Evolutionary conservation across 1,140 invertebrate genomes (phyloP).

Genomic region (Cephus cinctus): DNA sequence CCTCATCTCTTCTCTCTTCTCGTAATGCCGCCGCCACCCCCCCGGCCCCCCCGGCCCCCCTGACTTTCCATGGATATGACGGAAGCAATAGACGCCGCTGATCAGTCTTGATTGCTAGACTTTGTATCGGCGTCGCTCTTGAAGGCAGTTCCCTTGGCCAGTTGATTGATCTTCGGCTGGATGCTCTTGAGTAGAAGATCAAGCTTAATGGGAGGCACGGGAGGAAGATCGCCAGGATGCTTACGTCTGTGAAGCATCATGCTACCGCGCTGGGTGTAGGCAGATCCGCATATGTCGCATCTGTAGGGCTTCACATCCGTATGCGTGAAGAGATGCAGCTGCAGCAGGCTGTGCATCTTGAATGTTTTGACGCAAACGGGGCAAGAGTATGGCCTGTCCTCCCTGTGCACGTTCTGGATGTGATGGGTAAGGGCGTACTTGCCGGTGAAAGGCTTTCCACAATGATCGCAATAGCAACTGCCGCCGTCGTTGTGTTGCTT

Average conservation of each 20-base stretch:
- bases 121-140: too few relatives aligned
- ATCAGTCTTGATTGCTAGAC: too few relatives aligned
- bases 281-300: conserved; percentile 59
- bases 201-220: background rate
- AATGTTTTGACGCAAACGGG: conserved; percentile 69
- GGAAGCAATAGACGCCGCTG: too few relatives aligned
- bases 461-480: conserved; percentile 71
- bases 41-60: too few relatives aligned
- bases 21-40: too few relatives aligned
- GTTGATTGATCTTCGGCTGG: background rate
- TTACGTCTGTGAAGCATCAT: conserved; percentile 50
- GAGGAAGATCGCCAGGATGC: conserved; percentile 27
- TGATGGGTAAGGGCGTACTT: conserved; percentile 49
- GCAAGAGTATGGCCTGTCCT: conserved; percentile 70
- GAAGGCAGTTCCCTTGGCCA: background rate
- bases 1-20: too few relatives aligned
- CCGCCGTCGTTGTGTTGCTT: conserved; percentile 34
- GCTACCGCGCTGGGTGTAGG: conserved; percentile 47
- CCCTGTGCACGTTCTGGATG: conserved; percentile 60
- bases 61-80: too few relatives aligned
- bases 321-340: conserved; percentile 43
- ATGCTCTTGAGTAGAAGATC: conserved; percentile 1
- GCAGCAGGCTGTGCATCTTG: conserved; percentile 57
- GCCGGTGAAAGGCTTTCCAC: conserved; percentile 63
- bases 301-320: conserved; percentile 54